Evolutionary conservation across 1,140 invertebrate genomes (phyloP).

Genomic region (Drosophila obscura): DNA sequence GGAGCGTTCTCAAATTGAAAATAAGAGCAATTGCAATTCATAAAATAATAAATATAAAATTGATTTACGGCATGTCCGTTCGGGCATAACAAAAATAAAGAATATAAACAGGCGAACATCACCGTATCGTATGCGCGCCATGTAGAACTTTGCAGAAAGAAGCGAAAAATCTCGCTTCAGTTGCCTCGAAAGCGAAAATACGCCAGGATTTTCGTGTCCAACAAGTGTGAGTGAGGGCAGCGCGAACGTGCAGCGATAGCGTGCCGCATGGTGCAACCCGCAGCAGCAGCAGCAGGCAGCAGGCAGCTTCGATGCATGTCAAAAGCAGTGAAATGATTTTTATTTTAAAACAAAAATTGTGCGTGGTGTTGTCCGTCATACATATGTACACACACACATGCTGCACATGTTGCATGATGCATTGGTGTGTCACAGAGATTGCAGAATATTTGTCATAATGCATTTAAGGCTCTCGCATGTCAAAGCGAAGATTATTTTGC

Average conservation of each 20-base stretch:
- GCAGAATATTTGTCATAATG: slow-evolving; percentile 81
- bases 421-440: slow-evolving; percentile 53
- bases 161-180: slow-evolving; percentile 22
- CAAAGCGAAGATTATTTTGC: slow-evolving; percentile 70
- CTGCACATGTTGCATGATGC: neutral
- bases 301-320: slow-evolving; percentile 45
- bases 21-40: slow-evolving; percentile 73
- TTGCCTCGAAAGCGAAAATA: slow-evolving; percentile 63
- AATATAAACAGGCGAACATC: neutral
- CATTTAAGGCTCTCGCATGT: slow-evolving; percentile 72
- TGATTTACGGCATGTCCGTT: slow-evolving; percentile 72
- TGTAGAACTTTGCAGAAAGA: no score
- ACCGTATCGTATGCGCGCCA: neutral
- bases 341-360: slow-evolving; percentile 62
- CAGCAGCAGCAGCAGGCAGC: slow-evolving; percentile 13
- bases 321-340: slow-evolving; percentile 73
- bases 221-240: slow-evolving; percentile 51
- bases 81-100: slow-evolving; percentile 24
- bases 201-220: slow-evolving; percentile 56
- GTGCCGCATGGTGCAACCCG: slow-evolving; percentile 11
- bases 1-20: slow-evolving; percentile 55
- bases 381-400: neutral
- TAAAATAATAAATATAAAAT: slow-evolving; percentile 83
- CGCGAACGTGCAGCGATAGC: no score
- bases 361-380: slow-evolving; percentile 20